Percentiles rank a stretch among this genome's conserved stretches.
Conservation (phyloP, 2,797 vertebrate species). For the Alauda arvensis region DNA sequence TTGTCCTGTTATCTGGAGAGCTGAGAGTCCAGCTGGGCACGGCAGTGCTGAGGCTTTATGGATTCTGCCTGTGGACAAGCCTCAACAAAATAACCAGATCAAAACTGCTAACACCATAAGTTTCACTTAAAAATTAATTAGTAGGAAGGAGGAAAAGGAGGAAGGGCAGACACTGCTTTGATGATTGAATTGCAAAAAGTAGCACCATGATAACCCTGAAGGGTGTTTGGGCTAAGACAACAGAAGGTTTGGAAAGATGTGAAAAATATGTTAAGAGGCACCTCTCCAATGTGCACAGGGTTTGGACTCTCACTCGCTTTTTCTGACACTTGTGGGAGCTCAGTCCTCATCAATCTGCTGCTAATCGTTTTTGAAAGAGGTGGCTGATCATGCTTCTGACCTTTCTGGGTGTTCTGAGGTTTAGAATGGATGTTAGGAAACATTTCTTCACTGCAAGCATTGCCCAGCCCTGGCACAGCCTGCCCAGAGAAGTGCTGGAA, state of each 20-base stretch:
- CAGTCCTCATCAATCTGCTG: neutral
- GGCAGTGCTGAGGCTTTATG: neutral
- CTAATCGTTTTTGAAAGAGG: neutral
- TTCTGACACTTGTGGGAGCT: neutral
- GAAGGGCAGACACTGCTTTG: neutral
- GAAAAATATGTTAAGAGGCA: neutral
- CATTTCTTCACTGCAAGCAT: neutral
- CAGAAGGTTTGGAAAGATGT: neutral
- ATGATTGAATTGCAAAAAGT: neutral
- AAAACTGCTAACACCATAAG: neutral
- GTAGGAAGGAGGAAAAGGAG: neutral
- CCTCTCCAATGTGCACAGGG: neutral
- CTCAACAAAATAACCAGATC: neutral
- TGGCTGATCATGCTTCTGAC: neutral
- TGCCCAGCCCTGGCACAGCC: neutral
- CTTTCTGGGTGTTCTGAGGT: neutral
- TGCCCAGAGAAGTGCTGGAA: neutral
- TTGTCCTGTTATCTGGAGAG: rapidly evolving
- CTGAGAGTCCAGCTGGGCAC: neutral
- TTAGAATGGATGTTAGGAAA: neutral
- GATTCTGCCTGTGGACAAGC: neutral
- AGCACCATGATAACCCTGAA: neutral
- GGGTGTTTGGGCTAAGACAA: neutral
- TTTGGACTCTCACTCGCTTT: neutral
- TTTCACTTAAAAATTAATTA: slow-evolving; percentile 2